These are phyloP conservation scores for Syngnathoides biaculeatus DNA, from an alignment of 2,113 vertebrate species.

Conservation along the genomic window DNA sequence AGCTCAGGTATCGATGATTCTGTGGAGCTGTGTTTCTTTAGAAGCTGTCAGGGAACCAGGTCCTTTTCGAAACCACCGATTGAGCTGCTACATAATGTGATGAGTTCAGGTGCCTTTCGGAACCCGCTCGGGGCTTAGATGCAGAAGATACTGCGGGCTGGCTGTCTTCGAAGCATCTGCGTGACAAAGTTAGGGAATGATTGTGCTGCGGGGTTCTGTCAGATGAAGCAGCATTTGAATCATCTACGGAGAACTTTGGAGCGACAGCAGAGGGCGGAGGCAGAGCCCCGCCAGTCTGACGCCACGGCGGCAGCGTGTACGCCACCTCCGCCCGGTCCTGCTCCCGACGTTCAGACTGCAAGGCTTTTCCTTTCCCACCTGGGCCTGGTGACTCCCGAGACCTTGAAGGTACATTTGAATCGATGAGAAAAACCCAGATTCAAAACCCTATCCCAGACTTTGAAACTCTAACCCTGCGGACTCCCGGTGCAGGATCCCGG, in stretches of 20 bases:
- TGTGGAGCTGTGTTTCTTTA: background rate
- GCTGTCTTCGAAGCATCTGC: background rate
- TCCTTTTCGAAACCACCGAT: background rate
- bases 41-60: background rate
- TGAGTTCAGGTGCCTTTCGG: background rate
- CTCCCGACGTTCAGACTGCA: constrained; percentile 85
- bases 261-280: constrained; percentile 32
- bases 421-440: no score
- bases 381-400: constrained; percentile 80
- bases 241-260: constrained; percentile 2
- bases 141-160: background rate
- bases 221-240: constrained; percentile 24
- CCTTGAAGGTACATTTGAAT: constrained; percentile 28
- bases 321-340: constrained; percentile 74
- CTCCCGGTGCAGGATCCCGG: constrained; percentile 76
- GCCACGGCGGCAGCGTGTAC: constrained; percentile 66
- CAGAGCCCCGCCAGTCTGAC: constrained; percentile 75
- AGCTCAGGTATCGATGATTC: background rate
- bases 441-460: background rate
- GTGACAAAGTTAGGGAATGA: background rate
- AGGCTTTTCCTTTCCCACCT: constrained; percentile 91
- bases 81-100: background rate
- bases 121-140: background rate
- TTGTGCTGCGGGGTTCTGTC: background rate
- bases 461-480: background rate